Conservation (phyloP, 2,888 invertebrate genomes). For the Macrosiphum euphorbiae region DNA sequence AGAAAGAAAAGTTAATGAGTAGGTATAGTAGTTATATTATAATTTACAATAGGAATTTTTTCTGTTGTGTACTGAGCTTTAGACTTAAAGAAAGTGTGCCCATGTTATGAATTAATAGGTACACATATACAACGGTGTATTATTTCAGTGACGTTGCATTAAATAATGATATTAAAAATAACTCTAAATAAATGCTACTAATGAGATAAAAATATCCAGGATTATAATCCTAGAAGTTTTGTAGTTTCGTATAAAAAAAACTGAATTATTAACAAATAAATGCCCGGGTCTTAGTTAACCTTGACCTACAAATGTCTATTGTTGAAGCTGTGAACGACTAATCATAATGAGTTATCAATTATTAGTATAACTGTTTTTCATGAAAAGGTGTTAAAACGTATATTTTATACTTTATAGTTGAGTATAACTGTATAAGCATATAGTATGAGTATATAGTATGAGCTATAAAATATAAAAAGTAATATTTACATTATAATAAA, state of each 20-base stretch:
- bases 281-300: not conserved
- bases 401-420: not conserved
- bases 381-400: not conserved
- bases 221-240: not conserved
- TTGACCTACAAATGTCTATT: not conserved
- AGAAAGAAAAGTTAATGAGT: not conserved
- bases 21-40: not conserved
- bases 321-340: not conserved
- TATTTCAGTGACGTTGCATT: not conserved
- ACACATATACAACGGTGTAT: not conserved
- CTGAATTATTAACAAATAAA: conserved; percentile 7
- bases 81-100: not conserved
- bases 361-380: not conserved
- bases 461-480: not conserved
- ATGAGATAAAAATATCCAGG: not conserved
- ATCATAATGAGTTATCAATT: not conserved
- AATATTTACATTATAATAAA: not conserved
- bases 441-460: not conserved
- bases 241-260: not conserved
- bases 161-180: not conserved
- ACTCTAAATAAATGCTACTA: not conserved
- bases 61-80: not conserved
- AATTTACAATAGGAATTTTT: not conserved
- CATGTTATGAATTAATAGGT: not conserved
- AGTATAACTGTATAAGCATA: too few species aligned